A percentile compares a stretch with the other conserved stretches of the same genome.
These are phyloP conservation scores for Petrocephalus schoutedeni DNA, from an alignment of 2,797 vertebrate genomes.

Conservation along the genomic window DNA sequence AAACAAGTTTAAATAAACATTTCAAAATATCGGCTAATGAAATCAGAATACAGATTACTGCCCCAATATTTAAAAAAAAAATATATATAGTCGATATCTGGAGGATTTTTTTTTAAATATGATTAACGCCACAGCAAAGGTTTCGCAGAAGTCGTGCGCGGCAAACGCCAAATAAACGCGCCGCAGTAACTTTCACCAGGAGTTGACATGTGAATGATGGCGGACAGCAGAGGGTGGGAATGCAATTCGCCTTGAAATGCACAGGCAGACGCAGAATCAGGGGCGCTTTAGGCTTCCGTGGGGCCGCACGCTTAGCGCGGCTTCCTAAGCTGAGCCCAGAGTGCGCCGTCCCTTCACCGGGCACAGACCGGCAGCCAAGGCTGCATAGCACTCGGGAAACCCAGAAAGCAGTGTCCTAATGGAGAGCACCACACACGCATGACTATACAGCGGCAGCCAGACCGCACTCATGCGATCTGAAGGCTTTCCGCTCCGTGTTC, in stretches of 20 bases:
- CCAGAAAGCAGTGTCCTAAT: slow-evolving; percentile 47
- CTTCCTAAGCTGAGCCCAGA: slow-evolving; percentile 71
- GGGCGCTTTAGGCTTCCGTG: slow-evolving; percentile 34
- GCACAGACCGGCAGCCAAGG: slow-evolving; percentile 61
- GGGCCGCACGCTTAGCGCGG: slow-evolving; percentile 44
- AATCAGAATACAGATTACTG: neutral
- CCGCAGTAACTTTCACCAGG: neutral
- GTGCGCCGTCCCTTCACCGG: slow-evolving; percentile 70
- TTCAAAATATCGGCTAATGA: neutral
- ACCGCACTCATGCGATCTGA: neutral
- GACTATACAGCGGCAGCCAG: slow-evolving; percentile 39
- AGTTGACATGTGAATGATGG: neutral
- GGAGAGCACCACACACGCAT: slow-evolving; percentile 54
- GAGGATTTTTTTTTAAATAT: neutral
- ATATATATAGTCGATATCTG: too few relatives aligned
- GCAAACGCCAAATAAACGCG: neutral
- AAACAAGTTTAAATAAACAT: too few relatives aligned
- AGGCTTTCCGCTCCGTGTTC: neutral
- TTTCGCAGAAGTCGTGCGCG: neutral
- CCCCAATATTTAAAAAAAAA: neutral
- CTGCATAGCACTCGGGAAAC: slow-evolving; percentile 65
- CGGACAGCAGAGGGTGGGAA: neutral
- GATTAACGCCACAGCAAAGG: neutral
- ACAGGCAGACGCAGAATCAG: slow-evolving; percentile 19
- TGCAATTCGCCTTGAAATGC: neutral